Evolutionary conservation across 2,113 vertebrate species (phyloP).

Genomic region (Bos taurus): ARS-UCD2.0 NC_037338.1:39115001-39115500

Average conservation of each 20-base stretch:
- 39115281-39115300: not conserved
- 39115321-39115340: not conserved
- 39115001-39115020: not conserved
- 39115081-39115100: not conserved
- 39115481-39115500: not conserved
- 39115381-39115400: not conserved
- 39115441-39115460: not conserved
- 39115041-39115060: not conserved
- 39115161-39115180: not conserved
- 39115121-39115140: not conserved
- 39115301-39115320: not conserved
- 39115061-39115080: not conserved
- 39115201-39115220: not conserved
- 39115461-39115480: not conserved
- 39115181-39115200: not conserved
- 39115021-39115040: not conserved
- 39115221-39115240: not conserved
- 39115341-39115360: not conserved
- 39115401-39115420: not conserved
- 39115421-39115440: rapidly evolving
- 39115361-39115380: not conserved
- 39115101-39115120: not conserved
- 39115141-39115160: not conserved
- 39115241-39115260: not conserved
- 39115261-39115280: not conserved